Evolutionary conservation across 2,113 vertebrate species (phyloP).

Genomic region (Cavia porcellus): DNA sequence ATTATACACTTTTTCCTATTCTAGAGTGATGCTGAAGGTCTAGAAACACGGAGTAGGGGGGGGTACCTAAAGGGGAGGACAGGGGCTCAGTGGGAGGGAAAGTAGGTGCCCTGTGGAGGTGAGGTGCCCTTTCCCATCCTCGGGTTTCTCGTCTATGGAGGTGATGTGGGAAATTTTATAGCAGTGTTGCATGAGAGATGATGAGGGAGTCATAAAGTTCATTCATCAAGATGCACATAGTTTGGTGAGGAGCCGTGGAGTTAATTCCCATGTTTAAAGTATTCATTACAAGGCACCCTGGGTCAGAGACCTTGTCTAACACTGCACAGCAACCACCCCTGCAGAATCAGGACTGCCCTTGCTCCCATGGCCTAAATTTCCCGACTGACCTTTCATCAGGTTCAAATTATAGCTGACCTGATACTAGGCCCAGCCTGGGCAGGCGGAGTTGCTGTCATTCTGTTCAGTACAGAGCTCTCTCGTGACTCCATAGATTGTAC

Average conservation of each 20-base stretch:
- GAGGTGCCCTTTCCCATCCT: not conserved
- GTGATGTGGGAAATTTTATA: rapidly evolving
- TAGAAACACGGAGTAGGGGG: not conserved
- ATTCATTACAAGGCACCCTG: not conserved
- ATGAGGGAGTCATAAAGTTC: not conserved
- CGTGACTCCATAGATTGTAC: not conserved
- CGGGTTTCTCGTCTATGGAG: not conserved
- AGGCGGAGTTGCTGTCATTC: not conserved
- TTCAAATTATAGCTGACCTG: not conserved
- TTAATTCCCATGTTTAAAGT: not conserved
- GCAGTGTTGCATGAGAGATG: rapidly evolving
- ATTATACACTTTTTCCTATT: not conserved
- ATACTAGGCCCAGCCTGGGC: rapidly evolving
- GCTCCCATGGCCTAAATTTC: not conserved
- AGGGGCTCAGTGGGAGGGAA: rapidly evolving
- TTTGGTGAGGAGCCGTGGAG: not conserved
- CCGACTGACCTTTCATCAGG: not conserved
- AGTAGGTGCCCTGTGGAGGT: not conserved
- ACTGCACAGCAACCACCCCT: not conserved
- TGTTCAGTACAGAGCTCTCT: not conserved
- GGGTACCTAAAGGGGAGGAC: rapidly evolving
- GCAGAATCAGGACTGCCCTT: rapidly evolving
- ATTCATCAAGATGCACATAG: not conserved
- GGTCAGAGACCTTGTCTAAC: not conserved
- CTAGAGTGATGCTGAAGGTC: not conserved